Evolutionary conservation across 2,113 vertebrate genomes (phyloP).

Genomic region (Camarhynchus parvulus): DNA sequence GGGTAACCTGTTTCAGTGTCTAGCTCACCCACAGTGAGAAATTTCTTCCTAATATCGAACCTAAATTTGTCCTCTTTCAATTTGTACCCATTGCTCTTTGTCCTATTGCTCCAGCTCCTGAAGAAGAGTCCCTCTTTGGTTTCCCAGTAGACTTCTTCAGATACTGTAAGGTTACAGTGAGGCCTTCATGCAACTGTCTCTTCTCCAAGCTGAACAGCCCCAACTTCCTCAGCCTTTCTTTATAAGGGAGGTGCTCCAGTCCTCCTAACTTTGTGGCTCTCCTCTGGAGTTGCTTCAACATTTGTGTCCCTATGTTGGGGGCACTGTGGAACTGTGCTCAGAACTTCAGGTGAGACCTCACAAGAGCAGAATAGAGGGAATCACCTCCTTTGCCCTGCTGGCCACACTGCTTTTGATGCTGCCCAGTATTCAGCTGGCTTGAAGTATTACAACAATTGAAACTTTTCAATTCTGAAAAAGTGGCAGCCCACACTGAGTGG

Average conservation of each 20-base stretch:
- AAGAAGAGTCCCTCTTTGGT: not conserved
- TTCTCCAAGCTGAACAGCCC: not conserved
- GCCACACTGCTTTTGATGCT: not conserved
- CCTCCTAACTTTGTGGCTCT: not conserved
- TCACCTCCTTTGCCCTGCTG: not conserved
- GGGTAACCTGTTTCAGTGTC: not conserved
- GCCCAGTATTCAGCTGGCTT: not conserved
- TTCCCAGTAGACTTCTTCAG: not conserved
- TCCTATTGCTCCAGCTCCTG: not conserved
- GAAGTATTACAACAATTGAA: not conserved
- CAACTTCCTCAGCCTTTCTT: not conserved
- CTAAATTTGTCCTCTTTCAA: not conserved
- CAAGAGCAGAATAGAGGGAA: not conserved
- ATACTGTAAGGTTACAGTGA: rapidly evolving
- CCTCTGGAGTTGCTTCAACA: not conserved
- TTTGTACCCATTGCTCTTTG: not conserved
- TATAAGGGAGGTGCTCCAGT: not conserved
- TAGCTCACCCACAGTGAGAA: not conserved
- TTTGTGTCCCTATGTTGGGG: no score
- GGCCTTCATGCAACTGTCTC: not conserved
- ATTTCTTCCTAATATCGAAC: not conserved
- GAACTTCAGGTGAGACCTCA: not conserved
- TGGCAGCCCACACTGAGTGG: not conserved
- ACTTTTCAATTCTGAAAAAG: not conserved
- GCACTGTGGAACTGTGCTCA: not conserved